phyloP scores from a whole-genome alignment of 1,140 invertebrate species.

The Sitobion miscanthi region DNA sequence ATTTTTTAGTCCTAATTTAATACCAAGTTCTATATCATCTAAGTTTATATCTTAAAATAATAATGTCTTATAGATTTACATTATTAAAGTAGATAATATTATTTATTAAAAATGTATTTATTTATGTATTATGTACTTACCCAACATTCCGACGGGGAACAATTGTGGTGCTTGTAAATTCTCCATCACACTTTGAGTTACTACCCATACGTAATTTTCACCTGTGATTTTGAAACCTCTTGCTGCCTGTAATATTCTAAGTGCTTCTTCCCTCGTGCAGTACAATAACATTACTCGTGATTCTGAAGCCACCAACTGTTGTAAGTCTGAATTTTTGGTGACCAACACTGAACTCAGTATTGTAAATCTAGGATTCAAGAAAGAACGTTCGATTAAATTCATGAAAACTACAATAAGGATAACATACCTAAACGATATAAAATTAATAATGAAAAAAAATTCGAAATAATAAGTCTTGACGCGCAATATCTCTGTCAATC shows the following conservation, averaged over 20 bases:
- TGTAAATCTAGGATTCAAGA: conserved; percentile 68
- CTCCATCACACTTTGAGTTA: conserved; percentile 92
- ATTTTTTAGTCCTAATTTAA: not conserved
- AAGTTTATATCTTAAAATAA: not conserved
- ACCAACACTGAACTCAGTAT: conserved; percentile 84
- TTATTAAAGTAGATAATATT: not conserved
- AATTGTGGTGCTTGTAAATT: conserved; percentile 76
- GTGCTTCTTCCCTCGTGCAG: conserved; percentile 85
- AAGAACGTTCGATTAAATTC: not conserved
- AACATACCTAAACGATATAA: not conserved
- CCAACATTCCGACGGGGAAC: conserved; percentile 92
- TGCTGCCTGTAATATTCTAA: conserved; percentile 81
- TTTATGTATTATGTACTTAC: conserved; percentile 67
- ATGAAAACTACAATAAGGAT: not conserved
- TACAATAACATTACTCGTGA: conserved; percentile 93
- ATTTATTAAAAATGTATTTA: not conserved
- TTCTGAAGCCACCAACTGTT: conserved; percentile 86
- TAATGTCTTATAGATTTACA: not conserved
- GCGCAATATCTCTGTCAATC: not conserved
- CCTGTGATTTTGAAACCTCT: conserved; percentile 85
- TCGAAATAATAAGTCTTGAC: not conserved
- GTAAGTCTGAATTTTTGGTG: conserved; percentile 71
- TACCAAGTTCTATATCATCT: not conserved
- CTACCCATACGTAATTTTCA: conserved; percentile 96
- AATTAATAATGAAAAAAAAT: not conserved